Evolutionary conservation across 2,888 invertebrate genomes (phyloP).

Genomic region (Gandaritis pyraliata): DNA sequence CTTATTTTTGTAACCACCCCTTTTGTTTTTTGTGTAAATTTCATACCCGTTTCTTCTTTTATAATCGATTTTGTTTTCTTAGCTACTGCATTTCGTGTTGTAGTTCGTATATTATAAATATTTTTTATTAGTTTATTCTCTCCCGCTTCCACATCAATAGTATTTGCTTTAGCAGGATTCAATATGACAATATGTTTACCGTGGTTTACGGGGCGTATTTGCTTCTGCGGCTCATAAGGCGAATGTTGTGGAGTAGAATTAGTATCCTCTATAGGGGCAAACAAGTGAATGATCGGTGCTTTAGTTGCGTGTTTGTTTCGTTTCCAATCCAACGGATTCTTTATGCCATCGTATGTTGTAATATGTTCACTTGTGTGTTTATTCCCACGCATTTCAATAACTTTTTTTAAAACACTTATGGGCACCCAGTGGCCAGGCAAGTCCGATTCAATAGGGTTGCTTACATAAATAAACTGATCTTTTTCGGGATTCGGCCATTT

Average conservation of each 20-base stretch:
- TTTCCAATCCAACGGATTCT: neutral
- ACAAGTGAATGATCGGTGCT: constrained; percentile 3
- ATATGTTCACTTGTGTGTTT: constrained; percentile 3
- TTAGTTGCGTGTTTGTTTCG: neutral
- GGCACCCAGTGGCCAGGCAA: constrained; percentile 62
- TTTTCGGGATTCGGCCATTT: constrained; percentile 46
- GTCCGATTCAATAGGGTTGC: constrained; percentile 60
- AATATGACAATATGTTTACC: neutral
- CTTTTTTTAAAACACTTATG: constrained; percentile 51
- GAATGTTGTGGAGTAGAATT: neutral
- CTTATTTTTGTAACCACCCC: neutral
- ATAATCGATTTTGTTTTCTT: neutral
- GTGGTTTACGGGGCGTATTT: neutral
- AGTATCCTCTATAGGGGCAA: neutral
- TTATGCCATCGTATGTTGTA: neutral
- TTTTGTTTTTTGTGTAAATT: constrained; percentile 5
- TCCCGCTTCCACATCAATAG: neutral
- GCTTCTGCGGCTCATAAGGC: neutral
- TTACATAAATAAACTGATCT: constrained; percentile 50
- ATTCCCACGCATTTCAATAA: constrained; percentile 52
- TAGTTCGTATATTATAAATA: neutral
- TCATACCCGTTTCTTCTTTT: neutral
- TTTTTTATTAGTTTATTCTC: neutral
- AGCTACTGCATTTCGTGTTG: neutral
- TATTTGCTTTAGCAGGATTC: neutral